Percentiles rank a stretch among this genome's conserved stretches.
phyloP scores from a whole-genome alignment of 2,888 invertebrate genomes.

The Eupithecia centaureata region DNA sequence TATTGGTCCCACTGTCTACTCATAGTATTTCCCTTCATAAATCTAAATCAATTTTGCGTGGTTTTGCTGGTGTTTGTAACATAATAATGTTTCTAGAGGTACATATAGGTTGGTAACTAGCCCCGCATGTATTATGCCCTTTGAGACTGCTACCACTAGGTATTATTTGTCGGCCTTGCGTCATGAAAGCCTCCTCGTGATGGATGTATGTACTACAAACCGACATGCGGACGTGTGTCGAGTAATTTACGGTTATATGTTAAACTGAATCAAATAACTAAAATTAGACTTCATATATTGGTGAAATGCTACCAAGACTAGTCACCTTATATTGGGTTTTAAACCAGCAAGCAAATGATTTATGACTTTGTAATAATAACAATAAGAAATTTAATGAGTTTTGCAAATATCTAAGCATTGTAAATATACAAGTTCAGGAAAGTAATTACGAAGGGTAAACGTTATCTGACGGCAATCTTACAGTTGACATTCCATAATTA shows the following conservation, averaged over 20 bases:
- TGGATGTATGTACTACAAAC: background rate
- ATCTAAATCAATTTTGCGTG: background rate
- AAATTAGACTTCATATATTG: background rate
- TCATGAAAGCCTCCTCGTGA: background rate
- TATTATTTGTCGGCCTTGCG: background rate
- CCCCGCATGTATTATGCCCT: background rate
- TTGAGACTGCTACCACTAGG: background rate
- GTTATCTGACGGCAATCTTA: slow-evolving; percentile 36
- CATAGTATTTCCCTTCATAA: slow-evolving; percentile 30
- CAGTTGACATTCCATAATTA: slow-evolving; percentile 44
- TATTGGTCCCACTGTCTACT: slow-evolving; percentile 14
- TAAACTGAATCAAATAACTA: background rate
- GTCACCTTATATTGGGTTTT: too few species aligned
- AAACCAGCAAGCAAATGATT: background rate
- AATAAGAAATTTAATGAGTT: background rate
- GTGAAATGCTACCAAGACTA: too few species aligned
- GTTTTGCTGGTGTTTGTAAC: slow-evolving; percentile 8
- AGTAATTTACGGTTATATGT: background rate
- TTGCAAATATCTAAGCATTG: background rate
- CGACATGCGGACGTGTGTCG: background rate
- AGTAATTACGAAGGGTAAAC: slow-evolving; percentile 36
- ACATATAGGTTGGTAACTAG: background rate
- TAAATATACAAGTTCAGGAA: slow-evolving; percentile 11
- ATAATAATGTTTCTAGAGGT: background rate
- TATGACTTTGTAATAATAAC: background rate